These are phyloP conservation scores for Melierax canorus DNA, from an alignment of 2,113 vertebrate genomes.

Conservation along the genomic window DNA sequence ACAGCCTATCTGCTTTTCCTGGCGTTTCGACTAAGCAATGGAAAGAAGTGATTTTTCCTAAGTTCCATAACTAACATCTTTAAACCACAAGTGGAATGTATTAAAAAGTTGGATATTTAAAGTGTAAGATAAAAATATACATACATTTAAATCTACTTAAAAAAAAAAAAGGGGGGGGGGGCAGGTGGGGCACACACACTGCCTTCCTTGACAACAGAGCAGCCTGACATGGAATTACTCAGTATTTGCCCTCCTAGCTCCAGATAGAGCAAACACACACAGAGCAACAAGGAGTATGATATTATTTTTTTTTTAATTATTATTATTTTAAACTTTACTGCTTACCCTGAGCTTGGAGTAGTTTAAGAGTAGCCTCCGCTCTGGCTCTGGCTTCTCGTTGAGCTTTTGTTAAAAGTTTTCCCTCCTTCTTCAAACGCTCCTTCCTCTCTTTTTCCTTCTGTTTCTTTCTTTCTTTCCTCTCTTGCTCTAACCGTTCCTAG, in stretches of 20 bases:
- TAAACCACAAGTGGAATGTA: background rate
- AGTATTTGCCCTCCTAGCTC: background rate
- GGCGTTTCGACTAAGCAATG: background rate
- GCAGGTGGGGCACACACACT: background rate
- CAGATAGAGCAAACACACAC: background rate
- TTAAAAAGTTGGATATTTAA: background rate
- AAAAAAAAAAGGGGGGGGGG: accelerated
- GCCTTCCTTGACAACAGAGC: background rate
- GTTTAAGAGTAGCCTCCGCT: conserved; percentile 87
- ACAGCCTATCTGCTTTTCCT: background rate
- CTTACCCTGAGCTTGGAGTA: conserved; percentile 94
- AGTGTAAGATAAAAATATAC: background rate
- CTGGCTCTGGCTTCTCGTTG: conserved; percentile 91
- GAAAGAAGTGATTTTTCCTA: background rate
- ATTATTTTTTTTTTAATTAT: background rate
- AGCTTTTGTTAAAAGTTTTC: conserved; percentile 91
- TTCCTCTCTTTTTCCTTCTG: conserved; percentile 98
- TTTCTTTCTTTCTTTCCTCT: conserved; percentile 94
- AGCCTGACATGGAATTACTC: background rate
- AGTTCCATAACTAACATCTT: background rate
- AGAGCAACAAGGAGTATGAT: background rate
- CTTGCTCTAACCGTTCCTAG: conserved; percentile 93
- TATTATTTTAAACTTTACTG: background rate
- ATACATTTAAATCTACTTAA: background rate
- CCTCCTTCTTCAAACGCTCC: conserved; percentile 96